Percentiles rank a stretch among this genome's conserved stretches.
Conservation (phyloP, 1,140 invertebrate species). For the Drosophila oshimai region DNA sequence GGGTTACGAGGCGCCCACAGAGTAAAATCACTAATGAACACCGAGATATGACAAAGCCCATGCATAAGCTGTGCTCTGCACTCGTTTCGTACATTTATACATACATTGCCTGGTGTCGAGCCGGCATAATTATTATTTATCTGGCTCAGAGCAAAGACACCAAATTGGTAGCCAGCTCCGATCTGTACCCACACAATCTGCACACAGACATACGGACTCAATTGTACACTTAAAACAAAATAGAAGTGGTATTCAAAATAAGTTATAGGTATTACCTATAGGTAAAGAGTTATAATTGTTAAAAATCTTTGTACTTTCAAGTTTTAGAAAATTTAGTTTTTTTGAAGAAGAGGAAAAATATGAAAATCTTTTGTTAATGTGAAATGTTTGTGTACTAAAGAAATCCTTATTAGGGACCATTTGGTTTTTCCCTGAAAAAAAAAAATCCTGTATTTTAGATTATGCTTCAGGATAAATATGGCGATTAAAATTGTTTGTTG, state of each 20-base stretch:
- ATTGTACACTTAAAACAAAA: background rate
- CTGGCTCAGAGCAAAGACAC: conserved; percentile 61
- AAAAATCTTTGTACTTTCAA: too few relatives aligned
- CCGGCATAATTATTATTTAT: conserved; percentile 78
- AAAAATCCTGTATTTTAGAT: too few relatives aligned
- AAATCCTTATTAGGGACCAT: too few relatives aligned
- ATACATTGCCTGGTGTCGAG: conserved; percentile 28
- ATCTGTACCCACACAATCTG: conserved; percentile 63
- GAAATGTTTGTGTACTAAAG: too few relatives aligned
- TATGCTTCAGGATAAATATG: too few relatives aligned
- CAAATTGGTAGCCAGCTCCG: conserved; percentile 68
- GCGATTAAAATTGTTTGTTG: too few relatives aligned
- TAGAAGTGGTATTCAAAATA: background rate
- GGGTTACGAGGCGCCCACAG: conserved; percentile 55
- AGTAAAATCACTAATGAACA: conserved; percentile 71
- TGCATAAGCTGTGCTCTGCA: conserved; percentile 52
- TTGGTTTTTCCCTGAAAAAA: too few relatives aligned
- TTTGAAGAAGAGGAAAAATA: too few relatives aligned
- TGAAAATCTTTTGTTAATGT: too few relatives aligned
- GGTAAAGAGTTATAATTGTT: too few relatives aligned
- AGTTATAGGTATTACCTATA: too few relatives aligned
- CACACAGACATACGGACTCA: background rate
- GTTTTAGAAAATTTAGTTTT: too few relatives aligned
- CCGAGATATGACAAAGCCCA: conserved; percentile 59
- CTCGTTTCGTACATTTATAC: conserved; percentile 27